Conservation (phyloP, 1,140 invertebrate genomes). For the Drosophila guanche region DNA sequence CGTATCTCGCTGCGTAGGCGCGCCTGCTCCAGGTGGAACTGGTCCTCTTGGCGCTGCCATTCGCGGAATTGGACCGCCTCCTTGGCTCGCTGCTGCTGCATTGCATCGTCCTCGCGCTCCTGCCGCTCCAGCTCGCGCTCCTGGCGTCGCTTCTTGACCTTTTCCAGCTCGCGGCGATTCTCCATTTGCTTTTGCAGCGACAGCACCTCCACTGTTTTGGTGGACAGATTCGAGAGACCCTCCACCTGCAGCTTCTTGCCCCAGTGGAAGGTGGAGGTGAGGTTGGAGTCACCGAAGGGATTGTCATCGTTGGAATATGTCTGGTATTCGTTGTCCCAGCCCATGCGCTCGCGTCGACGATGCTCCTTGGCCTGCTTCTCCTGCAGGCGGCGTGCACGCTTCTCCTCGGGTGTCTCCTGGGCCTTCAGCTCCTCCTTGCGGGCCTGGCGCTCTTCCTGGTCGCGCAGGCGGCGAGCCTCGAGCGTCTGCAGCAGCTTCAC, state of each 20-base stretch:
- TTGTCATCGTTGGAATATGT: conserved; percentile 99
- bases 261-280: conserved; percentile 98
- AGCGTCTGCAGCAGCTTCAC: conserved; percentile 89
- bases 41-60: conserved; percentile 97
- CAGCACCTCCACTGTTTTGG: conserved; percentile 93
- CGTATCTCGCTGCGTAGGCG: conserved; percentile 95
- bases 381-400: conserved; percentile 91
- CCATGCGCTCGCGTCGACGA: conserved; percentile 94
- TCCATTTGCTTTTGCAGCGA: conserved; percentile 95
- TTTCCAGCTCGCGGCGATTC: conserved; percentile 94
- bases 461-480: conserved; percentile 88
- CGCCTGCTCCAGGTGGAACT: conserved; percentile 95
- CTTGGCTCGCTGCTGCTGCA: conserved; percentile 93
- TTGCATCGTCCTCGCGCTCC: conserved; percentile 95
- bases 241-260: conserved; percentile 98
- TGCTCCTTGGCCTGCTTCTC: conserved; percentile 97
- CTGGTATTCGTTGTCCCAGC: conserved; percentile 97
- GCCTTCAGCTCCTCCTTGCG: conserved; percentile 94
- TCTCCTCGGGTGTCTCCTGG: conserved; percentile 97
- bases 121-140: conserved; percentile 96
- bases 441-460: conserved; percentile 87
- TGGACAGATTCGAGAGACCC: conserved; percentile 90
- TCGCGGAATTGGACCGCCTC: conserved; percentile 97
- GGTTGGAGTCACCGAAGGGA: conserved; percentile 98
- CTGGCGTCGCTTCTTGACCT: conserved; percentile 94